Conservation (phyloP, 1,140 invertebrate genomes). For the Colletes latitarsis region DNA sequence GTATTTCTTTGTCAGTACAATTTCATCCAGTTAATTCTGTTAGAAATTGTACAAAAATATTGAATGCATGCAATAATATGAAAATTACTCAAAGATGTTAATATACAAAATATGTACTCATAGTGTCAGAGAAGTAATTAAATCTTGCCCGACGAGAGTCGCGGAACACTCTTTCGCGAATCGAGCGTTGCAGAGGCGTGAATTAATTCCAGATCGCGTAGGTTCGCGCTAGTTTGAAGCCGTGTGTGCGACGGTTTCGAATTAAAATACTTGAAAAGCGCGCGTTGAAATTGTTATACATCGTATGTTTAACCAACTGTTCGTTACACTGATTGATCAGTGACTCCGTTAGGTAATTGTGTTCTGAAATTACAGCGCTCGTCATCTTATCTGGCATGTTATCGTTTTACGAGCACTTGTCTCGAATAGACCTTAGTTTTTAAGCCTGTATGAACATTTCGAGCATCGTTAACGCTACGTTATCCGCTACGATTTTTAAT, state of each 20-base stretch:
- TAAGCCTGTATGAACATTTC: not conserved
- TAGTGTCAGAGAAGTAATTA: no score
- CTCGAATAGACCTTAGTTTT: not conserved
- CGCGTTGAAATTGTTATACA: no score
- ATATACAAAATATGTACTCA: not conserved
- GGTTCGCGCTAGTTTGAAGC: conserved; percentile 15
- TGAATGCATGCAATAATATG: not conserved
- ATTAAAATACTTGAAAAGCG: not conserved
- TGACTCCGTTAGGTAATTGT: not conserved
- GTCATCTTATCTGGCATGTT: not conserved
- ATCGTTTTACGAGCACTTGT: not conserved
- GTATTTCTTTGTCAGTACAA: no score
- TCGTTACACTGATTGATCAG: conserved; percentile 1
- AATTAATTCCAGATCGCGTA: conserved; percentile 34
- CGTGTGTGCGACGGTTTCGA: not conserved
- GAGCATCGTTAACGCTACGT: no score
- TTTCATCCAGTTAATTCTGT: no score
- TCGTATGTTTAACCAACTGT: not conserved
- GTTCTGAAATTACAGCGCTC: not conserved
- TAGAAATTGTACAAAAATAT: no score
- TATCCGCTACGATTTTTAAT: not conserved
- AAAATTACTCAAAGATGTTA: not conserved
- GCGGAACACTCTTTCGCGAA: no score
- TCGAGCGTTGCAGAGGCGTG: not conserved
- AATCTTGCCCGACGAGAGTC: no score